Evolutionary conservation across 2,797 vertebrate species (phyloP), one percentile per base, ranked within the genome.

Genomic region (Buceros bicornis): DNA sequence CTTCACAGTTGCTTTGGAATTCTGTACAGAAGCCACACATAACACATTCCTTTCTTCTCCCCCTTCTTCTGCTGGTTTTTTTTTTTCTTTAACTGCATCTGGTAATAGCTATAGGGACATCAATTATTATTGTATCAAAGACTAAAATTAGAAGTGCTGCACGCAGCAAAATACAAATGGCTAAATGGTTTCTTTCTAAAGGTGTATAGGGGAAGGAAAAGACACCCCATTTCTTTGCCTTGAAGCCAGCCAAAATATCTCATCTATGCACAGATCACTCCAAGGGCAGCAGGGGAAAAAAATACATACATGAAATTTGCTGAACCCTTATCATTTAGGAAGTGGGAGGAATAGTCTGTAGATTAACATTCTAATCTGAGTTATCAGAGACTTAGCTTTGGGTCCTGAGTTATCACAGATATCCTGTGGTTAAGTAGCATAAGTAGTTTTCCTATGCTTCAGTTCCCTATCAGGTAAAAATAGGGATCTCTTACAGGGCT

Each of bases 401-500:
- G 64, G 89, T 95, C 87, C 90, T 71, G 56, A 73, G 51, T 80
- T 92, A 89, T 74, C 28, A 1, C 56, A 87, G 79, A 82, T 65
- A 91, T 67, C 69, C 71, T 0, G 0, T 4, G 2, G 60, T 86
- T 85, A 81, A 96, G 87, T 92, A 94, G 64, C 51, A 16, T 95
- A 92, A 96, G 95, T 95, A 89, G 35, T 94, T 96, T 96, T 96
- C 87, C 93, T 85, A 71, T 65, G 79, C 67, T 42, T 95, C 81
- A 15, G 37, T 81, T 92, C 64, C 53, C 58, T 5, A 3, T 89
- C 83, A 78, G 79, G 91, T 87, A 94, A 95, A 96, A 96, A 94
- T 87, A 93, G 87, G 71, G 50, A 71, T 80, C 48, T 91, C 78
- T 89, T 82, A 73, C 22, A 89, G 40, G 40, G 35, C 51, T 80